phyloP scores from a whole-genome alignment of 2,797 vertebrate genomes.

The Enteromius trimaculatus region DNA sequence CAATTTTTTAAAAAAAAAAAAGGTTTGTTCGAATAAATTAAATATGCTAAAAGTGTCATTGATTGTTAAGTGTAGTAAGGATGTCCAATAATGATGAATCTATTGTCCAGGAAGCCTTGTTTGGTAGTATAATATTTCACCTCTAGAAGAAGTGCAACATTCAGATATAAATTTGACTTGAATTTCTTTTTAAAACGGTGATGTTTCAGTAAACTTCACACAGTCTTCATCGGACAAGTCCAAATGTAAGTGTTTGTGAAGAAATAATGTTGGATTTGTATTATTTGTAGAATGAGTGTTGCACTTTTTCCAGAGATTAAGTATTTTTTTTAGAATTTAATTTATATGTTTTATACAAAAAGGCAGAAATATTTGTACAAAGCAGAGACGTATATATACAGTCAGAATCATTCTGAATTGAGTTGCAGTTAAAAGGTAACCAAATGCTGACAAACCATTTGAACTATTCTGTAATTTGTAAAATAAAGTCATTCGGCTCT shows the following conservation, averaged over 20 bases:
- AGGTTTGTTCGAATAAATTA: neutral
- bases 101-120: neutral
- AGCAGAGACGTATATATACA: neutral
- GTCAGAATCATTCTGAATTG: neutral
- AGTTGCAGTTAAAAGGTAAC: neutral
- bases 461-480: neutral
- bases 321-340: too few species aligned
- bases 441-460: neutral
- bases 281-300: neutral
- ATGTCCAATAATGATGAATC: neutral
- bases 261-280: neutral
- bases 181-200: too few species aligned
- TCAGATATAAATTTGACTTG: neutral
- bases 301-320: neutral
- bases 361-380: neutral
- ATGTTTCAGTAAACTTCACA: too few species aligned
- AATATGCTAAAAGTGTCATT: neutral
- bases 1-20: too few species aligned
- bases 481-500: neutral
- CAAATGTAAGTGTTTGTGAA: neutral
- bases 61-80: neutral
- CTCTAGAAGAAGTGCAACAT: neutral
- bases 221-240: neutral
- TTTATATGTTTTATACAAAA: neutral
- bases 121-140: neutral